Base-by-base conservation (phyloP, 1,140 invertebrate species). In the Sitophilus oryzae region DNA sequence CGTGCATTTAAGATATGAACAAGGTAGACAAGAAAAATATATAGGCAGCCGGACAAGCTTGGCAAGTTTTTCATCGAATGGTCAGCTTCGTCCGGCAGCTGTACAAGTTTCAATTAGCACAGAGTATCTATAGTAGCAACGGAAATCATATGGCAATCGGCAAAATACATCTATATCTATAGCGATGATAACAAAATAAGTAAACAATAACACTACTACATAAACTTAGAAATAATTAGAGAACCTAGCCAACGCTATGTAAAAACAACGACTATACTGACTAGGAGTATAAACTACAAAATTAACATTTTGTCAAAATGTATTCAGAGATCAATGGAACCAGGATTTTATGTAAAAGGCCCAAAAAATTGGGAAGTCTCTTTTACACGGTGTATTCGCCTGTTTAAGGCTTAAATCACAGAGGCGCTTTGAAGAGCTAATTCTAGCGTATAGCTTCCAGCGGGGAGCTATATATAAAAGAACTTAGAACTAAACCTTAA, bases 401-500 rank as follows among this genome's bases (percentile, higher is more conserved):
- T 59, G n/a, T n/a, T 56, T 37, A 44, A 59, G 68, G 66, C 67
- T 64, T 41, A 68, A n/a, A 72, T 72, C 70, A 72, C 70, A 72
- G 70, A 63, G 62, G 68, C 63, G 70, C 70, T 72, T 72, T 72
- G 69, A 71, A 68, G 68, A 68, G 67, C 66, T 59, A 66, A 62
- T 64, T 66, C 66, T 62, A 68, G 58, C 65, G 61, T 30, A 63
- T 25, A 20, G 38, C 53, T 49, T 34, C 38, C 15, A 15, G 16
- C 8, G n/a, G 34, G 40, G 43, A 56, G 55, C 46, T 34, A 35
- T 30, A 30, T 30, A 6, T 30, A 30, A 30, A 30, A 30, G 46
- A 21, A 46, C 21, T 42, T 60, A 22, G 52, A 59, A 51, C 51
- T 52, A 62, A 63, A 63, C 49, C 54, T 65, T 63, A 51, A 51